Base-by-base conservation (phyloP, 2,888 invertebrate genomes). In the Netelia virgata region DNA sequence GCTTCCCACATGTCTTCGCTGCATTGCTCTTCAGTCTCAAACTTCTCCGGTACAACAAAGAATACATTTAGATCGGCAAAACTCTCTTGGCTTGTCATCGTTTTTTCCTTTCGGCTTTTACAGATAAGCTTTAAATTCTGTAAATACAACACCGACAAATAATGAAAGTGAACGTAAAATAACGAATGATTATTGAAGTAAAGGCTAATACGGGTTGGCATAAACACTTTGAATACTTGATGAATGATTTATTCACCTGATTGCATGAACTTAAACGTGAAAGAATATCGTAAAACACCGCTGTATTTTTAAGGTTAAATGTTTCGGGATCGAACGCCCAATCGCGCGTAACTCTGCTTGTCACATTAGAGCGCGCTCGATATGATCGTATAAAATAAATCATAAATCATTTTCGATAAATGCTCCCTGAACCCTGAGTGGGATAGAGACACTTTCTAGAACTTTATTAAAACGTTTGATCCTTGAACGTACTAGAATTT, bases 1-100 rank as follows among this genome's bases (percentile, higher is more conserved):
- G 96, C 95, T 83, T 95, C 93, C 91, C 94, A 94, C 96, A 96
- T 96, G 83, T 95, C 94, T 85, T 95, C 95, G 0, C 94, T 93
- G 86, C 95, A 96, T 69, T 95, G 95, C 92, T 94, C 91, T 91
- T 95, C 94, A 88, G 92, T 93, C 18, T 91, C 88, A 88, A 93
- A 94, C 83, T 94, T 92, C 47, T 92, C 93, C 1, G 95, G 94
- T 83, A 96, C 93, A 14, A 96, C 94, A 92, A 96, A 96, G 66
- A 90, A 90, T 23, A 93, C 86, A 68, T 90, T 92, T 53, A 93
- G 72, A 68, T 91, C 85, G 16, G 66, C 84, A 41, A 91, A 89
- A 80, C 88, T 91, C 14, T 78, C 85, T 77, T 90, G 87, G 66
- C 82, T 84, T 11, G 87, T 82, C 90, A 90, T 90, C 18, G 61